A percentile compares a stretch with the other conserved stretches of the same genome.
These are phyloP conservation scores for Hypolimnas misippus DNA, from an alignment of 2,888 invertebrate genomes.

Conservation along the genomic window DNA sequence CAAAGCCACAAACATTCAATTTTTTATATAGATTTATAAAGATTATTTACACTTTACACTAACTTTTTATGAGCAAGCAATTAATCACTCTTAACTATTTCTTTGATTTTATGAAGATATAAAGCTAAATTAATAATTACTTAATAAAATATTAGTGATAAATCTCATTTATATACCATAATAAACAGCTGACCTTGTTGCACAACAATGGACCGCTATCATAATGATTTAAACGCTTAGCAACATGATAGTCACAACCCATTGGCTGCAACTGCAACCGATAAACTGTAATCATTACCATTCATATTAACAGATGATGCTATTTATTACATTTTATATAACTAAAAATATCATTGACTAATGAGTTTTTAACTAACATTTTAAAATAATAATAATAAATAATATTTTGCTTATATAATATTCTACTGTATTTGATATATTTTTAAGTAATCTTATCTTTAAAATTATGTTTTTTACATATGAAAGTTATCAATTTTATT, in stretches of 20 bases:
- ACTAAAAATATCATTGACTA: conserved; percentile 15
- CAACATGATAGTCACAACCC: conserved; percentile 41
- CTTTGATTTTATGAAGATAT: not conserved
- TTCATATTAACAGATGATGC: not conserved
- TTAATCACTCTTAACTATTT: not conserved
- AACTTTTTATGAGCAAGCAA: not conserved
- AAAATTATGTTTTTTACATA: no score
- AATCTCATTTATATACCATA: not conserved
- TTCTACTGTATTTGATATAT: no score
- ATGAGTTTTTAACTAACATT: no score
- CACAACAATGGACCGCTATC: conserved; percentile 18
- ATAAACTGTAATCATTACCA: conserved; percentile 34
- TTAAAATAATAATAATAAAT: no score
- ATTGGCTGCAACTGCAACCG: conserved; percentile 34
- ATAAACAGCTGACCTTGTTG: conserved; percentile 19
- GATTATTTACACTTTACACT: no score
- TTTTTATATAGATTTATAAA: no score
- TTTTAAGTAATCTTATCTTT: no score
- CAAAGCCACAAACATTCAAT: no score
- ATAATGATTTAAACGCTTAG: conserved; percentile 31
- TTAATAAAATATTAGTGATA: not conserved
- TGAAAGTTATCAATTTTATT: no score
- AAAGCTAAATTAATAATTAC: not conserved
- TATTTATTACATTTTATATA: conserved; percentile 11
- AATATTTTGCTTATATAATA: not conserved